These are phyloP conservation scores for Pachycephus smyrnensis DNA, from an alignment of 2,888 invertebrate genomes.

Conservation along the genomic window DNA sequence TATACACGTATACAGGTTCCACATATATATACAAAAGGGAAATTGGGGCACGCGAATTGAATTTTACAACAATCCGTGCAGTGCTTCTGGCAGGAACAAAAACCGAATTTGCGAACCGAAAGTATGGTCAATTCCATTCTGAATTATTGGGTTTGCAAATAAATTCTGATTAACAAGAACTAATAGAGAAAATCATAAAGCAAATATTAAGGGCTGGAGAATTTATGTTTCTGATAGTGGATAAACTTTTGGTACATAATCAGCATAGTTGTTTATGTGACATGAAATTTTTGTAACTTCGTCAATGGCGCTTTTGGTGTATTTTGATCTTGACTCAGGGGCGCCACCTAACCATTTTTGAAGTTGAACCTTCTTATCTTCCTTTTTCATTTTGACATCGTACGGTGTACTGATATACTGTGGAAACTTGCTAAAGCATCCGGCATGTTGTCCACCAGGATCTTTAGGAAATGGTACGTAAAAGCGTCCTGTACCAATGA, in stretches of 20 bases:
- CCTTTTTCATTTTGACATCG: conserved; percentile 5
- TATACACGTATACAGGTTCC: too few species aligned
- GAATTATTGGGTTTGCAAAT: too few species aligned
- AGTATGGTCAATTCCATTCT: too few species aligned
- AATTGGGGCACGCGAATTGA: too few species aligned
- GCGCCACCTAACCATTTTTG: conserved; percentile 40
- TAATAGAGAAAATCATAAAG: too few species aligned
- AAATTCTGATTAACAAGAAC: too few species aligned
- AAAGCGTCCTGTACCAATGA: conserved; percentile 31
- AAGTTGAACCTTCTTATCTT: conserved; percentile 5
- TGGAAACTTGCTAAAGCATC: conserved; percentile 65
- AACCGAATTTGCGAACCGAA: too few species aligned
- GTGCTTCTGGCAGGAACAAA: too few species aligned
- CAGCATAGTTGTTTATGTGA: conserved; percentile 48
- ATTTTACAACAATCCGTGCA: too few species aligned
- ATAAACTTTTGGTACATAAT: conserved; percentile 49
- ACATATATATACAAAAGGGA: too few species aligned
- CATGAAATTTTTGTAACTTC: conserved; percentile 53
- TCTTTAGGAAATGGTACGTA: conserved; percentile 54
- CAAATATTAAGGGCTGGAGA: too few species aligned
- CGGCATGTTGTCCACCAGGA: conserved; percentile 62
- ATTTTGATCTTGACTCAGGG: conserved; percentile 46
- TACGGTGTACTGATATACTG: conserved; percentile 48
- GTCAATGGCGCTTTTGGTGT: conserved; percentile 51
- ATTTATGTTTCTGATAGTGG: conserved; percentile 23